These are phyloP conservation scores for Chirona hameri DNA, from an alignment of 2,888 invertebrate species.

Conservation along the genomic window DNA sequence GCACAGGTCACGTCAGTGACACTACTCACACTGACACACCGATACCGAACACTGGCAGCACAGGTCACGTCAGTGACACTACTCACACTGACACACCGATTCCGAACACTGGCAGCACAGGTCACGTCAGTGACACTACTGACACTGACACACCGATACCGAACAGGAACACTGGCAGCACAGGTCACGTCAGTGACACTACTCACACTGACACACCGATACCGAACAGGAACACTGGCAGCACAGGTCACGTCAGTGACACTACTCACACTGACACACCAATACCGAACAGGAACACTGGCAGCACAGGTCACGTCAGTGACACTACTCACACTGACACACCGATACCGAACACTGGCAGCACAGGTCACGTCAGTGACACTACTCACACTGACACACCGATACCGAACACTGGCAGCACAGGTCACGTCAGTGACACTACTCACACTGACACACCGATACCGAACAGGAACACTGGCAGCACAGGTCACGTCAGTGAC, in stretches of 20 bases:
- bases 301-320: too few species aligned
- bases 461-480: slow-evolving; percentile 82
- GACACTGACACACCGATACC: slow-evolving; percentile 89
- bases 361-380: too few species aligned
- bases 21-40: slow-evolving; percentile 82
- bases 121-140: too few species aligned
- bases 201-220: slow-evolving; percentile 92
- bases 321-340: slow-evolving; percentile 69
- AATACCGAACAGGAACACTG: slow-evolving; percentile 92
- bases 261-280: slow-evolving; percentile 82
- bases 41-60: slow-evolving; percentile 77
- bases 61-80: too few species aligned
- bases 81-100: slow-evolving; percentile 92
- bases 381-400: slow-evolving; percentile 82
- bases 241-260: too few species aligned
- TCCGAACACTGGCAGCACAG: slow-evolving; percentile 69
- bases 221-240: slow-evolving; percentile 82
- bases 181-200: too few species aligned
- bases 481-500: too few species aligned
- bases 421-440: too few species aligned
- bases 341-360: slow-evolving; percentile 88
- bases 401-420: slow-evolving; percentile 77
- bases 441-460: slow-evolving; percentile 92
- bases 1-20: too few species aligned
- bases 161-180: slow-evolving; percentile 69